Conservation (phyloP, 2,113 vertebrate species). For the Stigmatopora nigra region DNA sequence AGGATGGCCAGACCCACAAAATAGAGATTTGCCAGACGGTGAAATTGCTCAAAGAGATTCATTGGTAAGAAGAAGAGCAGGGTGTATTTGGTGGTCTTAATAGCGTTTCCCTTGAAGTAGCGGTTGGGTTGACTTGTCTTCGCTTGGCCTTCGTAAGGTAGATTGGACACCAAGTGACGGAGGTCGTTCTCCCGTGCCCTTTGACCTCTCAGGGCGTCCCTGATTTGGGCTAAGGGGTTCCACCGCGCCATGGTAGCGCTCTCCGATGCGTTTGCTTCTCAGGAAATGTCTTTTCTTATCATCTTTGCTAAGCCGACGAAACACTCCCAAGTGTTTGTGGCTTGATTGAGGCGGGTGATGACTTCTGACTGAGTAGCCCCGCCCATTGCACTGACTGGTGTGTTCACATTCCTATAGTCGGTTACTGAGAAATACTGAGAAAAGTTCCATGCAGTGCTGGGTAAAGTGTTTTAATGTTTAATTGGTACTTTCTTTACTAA, state of each 20-base stretch:
- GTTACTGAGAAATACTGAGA: background rate
- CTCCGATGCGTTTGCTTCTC: conserved; percentile 8
- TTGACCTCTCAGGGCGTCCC: conserved; percentile 62
- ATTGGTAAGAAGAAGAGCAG: conserved; percentile 81
- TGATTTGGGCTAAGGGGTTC: conserved; percentile 48
- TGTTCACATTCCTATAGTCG: conserved; percentile 51
- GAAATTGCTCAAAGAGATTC: conserved; percentile 87
- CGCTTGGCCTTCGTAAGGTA: conserved; percentile 68
- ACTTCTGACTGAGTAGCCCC: conserved; percentile 35
- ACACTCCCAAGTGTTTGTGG: conserved; percentile 14
- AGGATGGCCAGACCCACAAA: conserved; percentile 79
- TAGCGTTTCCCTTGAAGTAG: conserved; percentile 71
- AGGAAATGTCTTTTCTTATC: conserved; percentile 23
- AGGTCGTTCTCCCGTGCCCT: conserved; percentile 69
- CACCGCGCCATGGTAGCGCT: conserved; percentile 57
- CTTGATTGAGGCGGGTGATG: conserved; percentile 26
- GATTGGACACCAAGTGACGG: conserved; percentile 75
- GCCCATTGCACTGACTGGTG: conserved; percentile 49
- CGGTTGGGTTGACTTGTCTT: conserved; percentile 78
- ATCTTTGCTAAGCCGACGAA: background rate
- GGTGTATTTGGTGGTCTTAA: conserved; percentile 89
- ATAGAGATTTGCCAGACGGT: conserved; percentile 86
- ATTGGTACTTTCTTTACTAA: background rate
- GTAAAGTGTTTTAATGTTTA: no score
- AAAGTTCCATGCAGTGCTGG: background rate